Conservation (phyloP, 2,888 invertebrate genomes). For the Biston betularia region DNA sequence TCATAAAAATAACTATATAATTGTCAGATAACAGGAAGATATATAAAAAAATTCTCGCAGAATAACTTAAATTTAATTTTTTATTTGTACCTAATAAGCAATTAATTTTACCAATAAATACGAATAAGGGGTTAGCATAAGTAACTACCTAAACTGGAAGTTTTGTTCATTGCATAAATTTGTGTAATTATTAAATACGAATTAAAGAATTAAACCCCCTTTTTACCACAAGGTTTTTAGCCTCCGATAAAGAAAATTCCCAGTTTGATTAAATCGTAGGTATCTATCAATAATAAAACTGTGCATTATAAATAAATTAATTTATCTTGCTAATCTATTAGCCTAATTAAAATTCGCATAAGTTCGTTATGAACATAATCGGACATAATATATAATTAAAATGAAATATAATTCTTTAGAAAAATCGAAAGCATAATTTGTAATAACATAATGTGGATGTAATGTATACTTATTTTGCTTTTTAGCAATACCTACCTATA, state of each 20-base stretch:
- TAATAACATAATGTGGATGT: too few relatives aligned
- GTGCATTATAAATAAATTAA: neutral
- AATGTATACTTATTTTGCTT: too few relatives aligned
- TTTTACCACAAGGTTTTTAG: neutral
- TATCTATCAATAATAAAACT: constrained; percentile 4
- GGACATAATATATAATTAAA: too few relatives aligned
- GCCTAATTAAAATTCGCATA: neutral
- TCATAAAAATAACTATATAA: neutral
- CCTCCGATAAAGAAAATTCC: neutral
- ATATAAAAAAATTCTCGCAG: too few relatives aligned
- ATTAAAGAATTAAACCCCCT: neutral
- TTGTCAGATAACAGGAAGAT: too few relatives aligned
- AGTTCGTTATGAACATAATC: constrained; percentile 3
- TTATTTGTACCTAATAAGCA: neutral
- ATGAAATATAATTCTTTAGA: too few relatives aligned
- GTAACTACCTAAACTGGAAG: neutral
- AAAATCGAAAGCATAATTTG: too few relatives aligned
- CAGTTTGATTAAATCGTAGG: neutral
- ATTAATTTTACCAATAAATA: neutral
- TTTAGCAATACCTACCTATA: too few relatives aligned
- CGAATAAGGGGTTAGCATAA: neutral
- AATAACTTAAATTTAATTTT: too few relatives aligned
- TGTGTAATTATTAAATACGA: neutral
- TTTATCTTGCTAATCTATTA: constrained; percentile 4
- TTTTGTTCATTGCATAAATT: neutral